Evolutionary conservation across 1,140 invertebrate genomes (phyloP), one percentile per base, ranked within the genome.

Genomic region (Homalodisca vitripennis): DNA sequence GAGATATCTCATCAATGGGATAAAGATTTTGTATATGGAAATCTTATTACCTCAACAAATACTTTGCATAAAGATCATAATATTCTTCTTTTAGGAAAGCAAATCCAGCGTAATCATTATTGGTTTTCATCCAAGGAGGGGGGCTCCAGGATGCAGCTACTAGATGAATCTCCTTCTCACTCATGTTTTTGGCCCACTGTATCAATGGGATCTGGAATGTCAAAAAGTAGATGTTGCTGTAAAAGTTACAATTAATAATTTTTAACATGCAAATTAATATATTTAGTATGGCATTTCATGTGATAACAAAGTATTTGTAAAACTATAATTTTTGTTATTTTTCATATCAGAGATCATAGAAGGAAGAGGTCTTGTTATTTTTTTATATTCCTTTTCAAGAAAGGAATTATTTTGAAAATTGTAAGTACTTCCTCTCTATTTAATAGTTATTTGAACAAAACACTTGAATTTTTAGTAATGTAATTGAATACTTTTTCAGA

Each of bases 91-190:
- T 74, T 1, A 90, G 76, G 34, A 71, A 73, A 22, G 74, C 72
- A 41, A 73, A 71, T 13, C 86, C 86, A 3, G 80, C 81, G 75
- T 84, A 86, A 62, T 78, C 79, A 26, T 89, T 81, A 74, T 91
- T 93, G 0, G 87, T 90, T 80, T 98, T 98, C 95, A 98, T 98
- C 95, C 95, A 98, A 3, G 82, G 79, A 0, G 96, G 96, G 0
- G 95, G 85, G 66, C 88, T 89, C 95, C 95, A 98, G 0, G 91
- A 85, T 13, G 88, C 84, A 0, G 85, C 86, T 69, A 95, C 80
- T 1, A 95, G 79, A 68, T 83, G 74, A 74, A 88, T 71, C 62
- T 79, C 72, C 53, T 79, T 73, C 3, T 74, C 70, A 53, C 76
- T 80, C 34, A 86, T 62, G 14, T 74, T 67, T 55, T 77, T 73